Evolutionary conservation across 2,113 vertebrate genomes (phyloP), one percentile per base, ranked within the genome.

Genomic region (Cavia aperea): DNA sequence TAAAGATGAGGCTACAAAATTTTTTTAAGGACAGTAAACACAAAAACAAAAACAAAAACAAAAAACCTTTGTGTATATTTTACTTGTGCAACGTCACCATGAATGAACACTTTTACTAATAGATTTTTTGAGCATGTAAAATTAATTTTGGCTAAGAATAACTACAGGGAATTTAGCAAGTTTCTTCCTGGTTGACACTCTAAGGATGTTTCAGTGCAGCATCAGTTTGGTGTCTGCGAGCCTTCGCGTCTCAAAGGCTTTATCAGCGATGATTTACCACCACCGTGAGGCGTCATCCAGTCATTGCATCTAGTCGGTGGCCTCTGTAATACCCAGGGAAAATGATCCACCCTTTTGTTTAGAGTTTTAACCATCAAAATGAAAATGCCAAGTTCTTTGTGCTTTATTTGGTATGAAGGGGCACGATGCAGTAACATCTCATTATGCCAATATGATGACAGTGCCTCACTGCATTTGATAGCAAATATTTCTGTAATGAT

Each of bases 201-300:
- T 68, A 43, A 60, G 90, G 93, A 90, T 82, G 16, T 81, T 81
- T 93, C 26, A 36, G 21, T 90, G 5, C 56, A 73, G 26, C 0
- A 0, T 87, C 62, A 8, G 18, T 66, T 24, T 51, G 54, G 11
- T 84, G 90, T 93, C 73, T 62, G 39, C 78, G 81, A 89, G 2
- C 43, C 3, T 8, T 14, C 58, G 12, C 24, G 4, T 6, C 2
- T 39, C 83, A 4, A 88, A 31, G 70, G 86, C 83, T 88, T 93
- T 91, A 92, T 90, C 36, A 15, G 0, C 92, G 96, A 90, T 95
- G 89, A 86, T 87, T 62, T 95, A 96, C 90, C 94, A 33, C 98
- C 97, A 97, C 96, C 97, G 62, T 96, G 97, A 97, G 98, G 97
- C 89, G 77, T 5, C 0, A n/a, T 49, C 7, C 2, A 13, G 72